A percentile compares a stretch with the other conserved stretches of the same genome.
Evolutionary conservation across 2,113 vertebrate species (phyloP).

Genomic region (Triplophysa rosa): DNA sequence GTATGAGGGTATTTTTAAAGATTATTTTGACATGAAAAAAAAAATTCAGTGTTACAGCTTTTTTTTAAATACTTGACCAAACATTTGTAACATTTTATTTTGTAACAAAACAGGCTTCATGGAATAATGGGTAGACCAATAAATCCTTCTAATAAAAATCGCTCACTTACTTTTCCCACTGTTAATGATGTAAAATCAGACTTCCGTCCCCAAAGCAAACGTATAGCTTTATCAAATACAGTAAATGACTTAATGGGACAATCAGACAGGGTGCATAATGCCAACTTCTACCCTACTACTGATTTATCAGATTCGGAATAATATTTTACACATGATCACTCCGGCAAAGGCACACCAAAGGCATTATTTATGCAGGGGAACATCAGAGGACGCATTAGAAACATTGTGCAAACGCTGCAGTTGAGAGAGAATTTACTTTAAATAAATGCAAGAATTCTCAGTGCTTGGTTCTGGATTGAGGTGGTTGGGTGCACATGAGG

Average conservation of each 20-base stretch:
- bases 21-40: no score
- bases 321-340: slow-evolving; percentile 1
- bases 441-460: slow-evolving; percentile 32
- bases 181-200: not conserved
- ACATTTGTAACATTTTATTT: no score
- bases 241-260: not conserved
- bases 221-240: not conserved
- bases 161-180: not conserved
- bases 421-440: slow-evolving; percentile 31
- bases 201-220: not conserved
- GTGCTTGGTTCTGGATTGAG: slow-evolving; percentile 22
- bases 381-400: slow-evolving; percentile 16
- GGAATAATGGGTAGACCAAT: not conserved
- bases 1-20: no score
- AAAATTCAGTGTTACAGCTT: no score
- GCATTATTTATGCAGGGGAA: slow-evolving; percentile 14
- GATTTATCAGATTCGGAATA: not conserved
- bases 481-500: slow-evolving; percentile 30
- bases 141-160: not conserved
- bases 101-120: no score
- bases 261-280: not conserved
- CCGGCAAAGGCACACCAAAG: slow-evolving; percentile 26
- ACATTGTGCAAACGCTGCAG: slow-evolving; percentile 26
- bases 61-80: no score
- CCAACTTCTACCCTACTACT: not conserved